These are phyloP conservation scores for Copidosoma floridanum DNA, from an alignment of 1,140 invertebrate genomes.

Conservation along the genomic window DNA sequence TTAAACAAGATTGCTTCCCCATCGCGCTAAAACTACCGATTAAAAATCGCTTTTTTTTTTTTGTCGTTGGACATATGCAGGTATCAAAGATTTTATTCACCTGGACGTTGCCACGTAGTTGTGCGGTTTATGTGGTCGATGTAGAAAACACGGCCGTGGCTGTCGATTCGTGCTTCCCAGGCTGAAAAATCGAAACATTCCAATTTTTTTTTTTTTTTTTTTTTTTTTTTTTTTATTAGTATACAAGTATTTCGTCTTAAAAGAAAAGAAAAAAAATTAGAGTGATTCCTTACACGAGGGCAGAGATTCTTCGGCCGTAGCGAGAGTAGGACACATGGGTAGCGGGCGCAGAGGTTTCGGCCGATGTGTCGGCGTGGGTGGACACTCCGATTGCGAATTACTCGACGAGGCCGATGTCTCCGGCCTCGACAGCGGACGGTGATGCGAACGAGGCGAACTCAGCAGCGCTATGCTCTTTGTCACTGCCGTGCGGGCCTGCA, in stretches of 20 bases:
- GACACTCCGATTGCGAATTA: constrained; percentile 61
- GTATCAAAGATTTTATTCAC: too few relatives aligned
- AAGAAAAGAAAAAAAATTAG: background rate
- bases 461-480: constrained; percentile 53
- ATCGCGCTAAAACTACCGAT: background rate
- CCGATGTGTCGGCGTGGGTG: constrained; percentile 80
- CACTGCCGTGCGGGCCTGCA: constrained; percentile 46
- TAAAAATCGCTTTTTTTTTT: too few relatives aligned
- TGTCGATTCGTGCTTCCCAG: constrained; percentile 92
- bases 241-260: background rate
- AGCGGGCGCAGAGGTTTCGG: constrained; percentile 63
- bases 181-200: constrained; percentile 55
- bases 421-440: constrained; percentile 44
- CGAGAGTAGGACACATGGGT: constrained; percentile 65
- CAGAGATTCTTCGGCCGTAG: constrained; percentile 80
- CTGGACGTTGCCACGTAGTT: constrained; percentile 87
- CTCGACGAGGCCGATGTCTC: constrained; percentile 34
- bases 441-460: constrained; percentile 47
- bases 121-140: constrained; percentile 90
- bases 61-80: too few relatives aligned
- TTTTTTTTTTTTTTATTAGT: too few relatives aligned
- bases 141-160: constrained; percentile 88
- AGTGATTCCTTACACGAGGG: constrained; percentile 69
- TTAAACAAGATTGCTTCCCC: background rate
- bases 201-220: background rate